Conservation (phyloP, 2,888 invertebrate species). For the Shargacucullia verbasci region DNA sequence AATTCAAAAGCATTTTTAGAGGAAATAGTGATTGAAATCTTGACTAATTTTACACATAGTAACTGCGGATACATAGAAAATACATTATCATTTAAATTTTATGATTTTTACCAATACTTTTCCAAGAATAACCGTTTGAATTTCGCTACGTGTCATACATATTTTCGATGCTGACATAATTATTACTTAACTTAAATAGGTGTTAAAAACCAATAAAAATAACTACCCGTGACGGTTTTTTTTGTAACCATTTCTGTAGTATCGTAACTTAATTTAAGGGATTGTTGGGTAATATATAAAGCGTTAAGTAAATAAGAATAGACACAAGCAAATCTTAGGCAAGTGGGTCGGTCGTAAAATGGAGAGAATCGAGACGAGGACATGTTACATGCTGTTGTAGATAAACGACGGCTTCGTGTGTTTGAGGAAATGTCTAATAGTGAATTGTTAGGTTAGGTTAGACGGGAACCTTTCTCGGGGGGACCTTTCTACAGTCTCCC, state of each 20-base stretch:
- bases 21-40: too few relatives aligned
- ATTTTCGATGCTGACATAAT: too few relatives aligned
- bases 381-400: constrained; percentile 50
- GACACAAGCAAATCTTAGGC: constrained; percentile 64
- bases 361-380: constrained; percentile 61
- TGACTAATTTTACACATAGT: too few relatives aligned
- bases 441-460: too few relatives aligned
- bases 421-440: constrained; percentile 7
- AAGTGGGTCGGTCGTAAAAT: constrained; percentile 59
- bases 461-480: too few relatives aligned
- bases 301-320: constrained; percentile 64
- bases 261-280: constrained; percentile 48
- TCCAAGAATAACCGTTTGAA: too few relatives aligned
- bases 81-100: too few relatives aligned
- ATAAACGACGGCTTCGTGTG: neutral
- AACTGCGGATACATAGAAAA: too few relatives aligned
- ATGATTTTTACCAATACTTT: too few relatives aligned
- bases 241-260: constrained; percentile 34
- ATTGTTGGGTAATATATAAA: constrained; percentile 51
- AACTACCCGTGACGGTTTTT: constrained; percentile 33
- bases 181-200: constrained; percentile 2
- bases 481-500: too few relatives aligned
- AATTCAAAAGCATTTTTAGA: too few relatives aligned
- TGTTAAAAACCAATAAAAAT: constrained; percentile 29
- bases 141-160: too few relatives aligned